Conservation (phyloP, 2,888 invertebrate species). For the Oconnorella tubifera region DNA sequence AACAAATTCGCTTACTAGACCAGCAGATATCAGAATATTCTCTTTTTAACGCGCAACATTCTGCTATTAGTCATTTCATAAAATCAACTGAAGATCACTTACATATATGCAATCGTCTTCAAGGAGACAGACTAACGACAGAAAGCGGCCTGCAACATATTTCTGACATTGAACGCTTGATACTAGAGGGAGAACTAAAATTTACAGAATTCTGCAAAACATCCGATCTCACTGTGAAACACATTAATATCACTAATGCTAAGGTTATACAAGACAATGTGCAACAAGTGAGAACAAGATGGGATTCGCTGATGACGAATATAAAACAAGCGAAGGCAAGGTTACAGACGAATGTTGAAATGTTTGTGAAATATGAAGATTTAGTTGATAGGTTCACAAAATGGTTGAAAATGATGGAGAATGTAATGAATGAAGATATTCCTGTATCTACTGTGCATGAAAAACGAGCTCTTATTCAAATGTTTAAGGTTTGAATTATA, state of each 20-base stretch:
- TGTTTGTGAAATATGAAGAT: slow-evolving; percentile 84
- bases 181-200: slow-evolving; percentile 57
- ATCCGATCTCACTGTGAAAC: slow-evolving; percentile 54
- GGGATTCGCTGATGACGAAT: slow-evolving; percentile 62
- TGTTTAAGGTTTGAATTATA: background rate
- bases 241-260: slow-evolving; percentile 16
- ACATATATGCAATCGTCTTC: slow-evolving; percentile 74
- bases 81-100: slow-evolving; percentile 75
- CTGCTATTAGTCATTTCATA: slow-evolving; percentile 67
- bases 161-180: background rate
- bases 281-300: slow-evolving; percentile 84
- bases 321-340: slow-evolving; percentile 57
- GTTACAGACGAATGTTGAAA: slow-evolving; percentile 71
- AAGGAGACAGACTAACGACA: slow-evolving; percentile 65
- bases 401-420: slow-evolving; percentile 82
- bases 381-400: slow-evolving; percentile 74
- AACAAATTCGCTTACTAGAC: background rate
- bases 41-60: background rate
- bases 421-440: slow-evolving; percentile 79
- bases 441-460: slow-evolving; percentile 75
- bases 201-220: slow-evolving; percentile 69
- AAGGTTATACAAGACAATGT: slow-evolving; percentile 67
- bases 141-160: slow-evolving; percentile 4
- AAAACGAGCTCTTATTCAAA: slow-evolving; percentile 62
- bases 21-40: background rate